phyloP scores from a whole-genome alignment of 2,888 invertebrate genomes.

The Congeria kusceri region DNA sequence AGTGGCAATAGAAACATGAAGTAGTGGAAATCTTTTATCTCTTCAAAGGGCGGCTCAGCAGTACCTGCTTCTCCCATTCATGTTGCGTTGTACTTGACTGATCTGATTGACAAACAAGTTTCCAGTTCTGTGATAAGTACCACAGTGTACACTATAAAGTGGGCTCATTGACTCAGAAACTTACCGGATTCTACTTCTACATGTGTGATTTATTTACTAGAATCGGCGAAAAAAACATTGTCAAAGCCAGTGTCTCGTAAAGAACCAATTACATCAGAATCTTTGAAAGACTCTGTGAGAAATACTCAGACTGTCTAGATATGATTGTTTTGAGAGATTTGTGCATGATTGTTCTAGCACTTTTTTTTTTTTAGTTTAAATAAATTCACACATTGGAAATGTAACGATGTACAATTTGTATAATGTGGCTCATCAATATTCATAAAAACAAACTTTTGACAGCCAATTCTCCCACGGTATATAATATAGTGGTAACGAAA shows the following conservation, averaged over 20 bases:
- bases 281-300: conserved; percentile 37
- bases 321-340: conserved; percentile 44
- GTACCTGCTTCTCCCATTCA: conserved; percentile 43
- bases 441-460: too few species aligned
- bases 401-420: conserved; percentile 40
- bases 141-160: conserved; percentile 36
- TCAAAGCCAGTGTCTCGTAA: conserved; percentile 38
- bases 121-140: conserved; percentile 37
- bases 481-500: too few species aligned
- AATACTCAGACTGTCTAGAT: conserved; percentile 13
- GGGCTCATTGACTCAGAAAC: conserved; percentile 37
- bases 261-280: conserved; percentile 38
- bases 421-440: too few species aligned
- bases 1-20: conserved; percentile 44
- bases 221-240: conserved; percentile 38
- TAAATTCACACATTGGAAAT: conserved; percentile 23
- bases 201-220: conserved; percentile 44
- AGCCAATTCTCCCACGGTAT: too few species aligned
- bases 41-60: conserved; percentile 5
- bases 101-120: conserved; percentile 31
- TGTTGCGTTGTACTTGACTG: conserved; percentile 36
- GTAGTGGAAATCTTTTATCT: conserved; percentile 44
- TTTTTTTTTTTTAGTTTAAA: conserved; percentile 16
- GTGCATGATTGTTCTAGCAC: conserved; percentile 43
- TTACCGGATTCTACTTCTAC: conserved; percentile 40